Base-by-base conservation (phyloP, 2,888 invertebrate genomes). In the Entomobrya proxima region DNA sequence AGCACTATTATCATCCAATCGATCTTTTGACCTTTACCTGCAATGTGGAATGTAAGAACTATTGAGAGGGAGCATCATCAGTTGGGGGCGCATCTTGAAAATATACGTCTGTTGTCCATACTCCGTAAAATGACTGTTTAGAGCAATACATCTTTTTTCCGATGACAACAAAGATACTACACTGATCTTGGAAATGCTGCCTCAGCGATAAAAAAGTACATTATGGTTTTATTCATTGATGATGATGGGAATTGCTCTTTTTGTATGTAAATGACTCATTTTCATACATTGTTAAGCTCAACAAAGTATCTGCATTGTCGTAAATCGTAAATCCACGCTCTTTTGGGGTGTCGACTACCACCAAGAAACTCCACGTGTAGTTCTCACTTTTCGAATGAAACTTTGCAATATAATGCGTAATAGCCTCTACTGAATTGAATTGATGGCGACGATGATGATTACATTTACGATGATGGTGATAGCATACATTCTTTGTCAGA, bases 1-100 rank as follows among this genome's bases (percentile, higher is more conserved):
- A 58, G 18, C 18, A 30, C 30, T 52, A 44, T 55, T 40, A 82
- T 74, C 61, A 61, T 74, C 61, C 61, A 74, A 74, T 74, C 74
- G 64, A 82, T 74, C 61, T 35, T 75, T 74, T 82, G 81, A 82
- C 81, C 81, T 82, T 61, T 61, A 61, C 21, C 64, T 77, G 77
- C 27, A 61, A 35, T 35, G 13, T 40, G 76, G 21, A 50, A n/a
- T 44, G 44, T n/a, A 13, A 52, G 3, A 18, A 52, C 18, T 52
- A 52, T 18, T 52, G n/a, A 7, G 2, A 18, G 52, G 7, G 9
- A n/a, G 9, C 2, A 18, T 18, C n/a, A 52, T 52, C 18, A 52
- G 18, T 50, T n/a, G 4, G 9, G n/a, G n/a, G 7, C 50, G 50
- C 5, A 50, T 50, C 2, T 5, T 47, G 47, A 47, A 47, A 9